Base-by-base conservation (phyloP, 1,140 invertebrate species). In the Mycetomoellerius zeteki region DNA sequence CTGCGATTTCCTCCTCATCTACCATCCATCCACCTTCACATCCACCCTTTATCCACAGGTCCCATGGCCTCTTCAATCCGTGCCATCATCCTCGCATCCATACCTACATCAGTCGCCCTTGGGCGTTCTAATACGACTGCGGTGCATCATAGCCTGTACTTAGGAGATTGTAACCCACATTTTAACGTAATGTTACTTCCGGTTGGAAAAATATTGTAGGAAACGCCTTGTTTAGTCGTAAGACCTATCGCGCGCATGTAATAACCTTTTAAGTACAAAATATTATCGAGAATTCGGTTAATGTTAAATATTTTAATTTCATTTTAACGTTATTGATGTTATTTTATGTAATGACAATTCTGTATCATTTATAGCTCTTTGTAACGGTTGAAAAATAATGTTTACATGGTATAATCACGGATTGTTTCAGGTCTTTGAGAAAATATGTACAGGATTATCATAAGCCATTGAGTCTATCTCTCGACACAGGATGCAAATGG, bases 81-180 rank as follows among this genome's bases (percentile, higher is more conserved):
- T 60, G 37, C 58, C 65, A 56, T 69, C 33, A 33, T 14, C 64
- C 56, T 8, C 62, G 16, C 71, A 77, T 30, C 60, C 47, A 7
- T n/a, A 67, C 43, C 19, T 62, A 65, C 71, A 30, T 76, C 76
- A 72, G 85, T 85, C 64, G 80, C 87, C 87, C 73, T 60, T 86
- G 60, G 90, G 87, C 89, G 89, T 54, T 85, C 81, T 89, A 91
- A 90, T 87, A 91, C 87, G 87, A 58, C 85, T 81, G 69, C 75
- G 87, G 75, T 89, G 62, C 72, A 50, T 58, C 87, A 76, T 69
- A 60, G 27, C 69, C 69, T 86, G 73, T 91, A 91, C 85, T 91
- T 91, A 91, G 76, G 90, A 91, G 87, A 89, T 82, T 91, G 85
- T 89, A 91, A 87, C 85, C 89, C 76, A 91, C 87, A 91, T 91